phyloP scores from a whole-genome alignment of 2,797 vertebrate species.

The Petrocephalus sullivani region DNA sequence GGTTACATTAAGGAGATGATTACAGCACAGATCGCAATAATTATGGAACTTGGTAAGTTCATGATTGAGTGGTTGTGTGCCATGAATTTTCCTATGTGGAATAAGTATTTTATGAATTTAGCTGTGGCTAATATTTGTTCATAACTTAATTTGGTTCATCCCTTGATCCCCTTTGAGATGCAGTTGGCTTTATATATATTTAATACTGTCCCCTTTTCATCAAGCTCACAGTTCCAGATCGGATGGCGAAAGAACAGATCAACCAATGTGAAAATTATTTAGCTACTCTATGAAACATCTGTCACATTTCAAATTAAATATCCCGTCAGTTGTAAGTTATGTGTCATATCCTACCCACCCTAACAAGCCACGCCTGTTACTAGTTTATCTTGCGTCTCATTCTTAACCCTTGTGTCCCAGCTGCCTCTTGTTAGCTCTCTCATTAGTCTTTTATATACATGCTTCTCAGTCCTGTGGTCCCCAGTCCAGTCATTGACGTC shows the following conservation, averaged over 20 bases:
- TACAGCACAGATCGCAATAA: neutral
- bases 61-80: neutral
- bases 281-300: neutral
- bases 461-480: too few species aligned
- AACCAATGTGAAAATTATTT: neutral
- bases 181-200: constrained; percentile 1
- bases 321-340: neutral
- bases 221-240: neutral
- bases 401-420: too few species aligned
- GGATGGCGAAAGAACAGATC: neutral
- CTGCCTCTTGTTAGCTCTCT: too few species aligned
- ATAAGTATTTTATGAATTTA: constrained; percentile 1
- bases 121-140: neutral
- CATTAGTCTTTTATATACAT: too few species aligned
- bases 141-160: neutral
- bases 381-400: too few species aligned
- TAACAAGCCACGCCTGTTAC: too few species aligned
- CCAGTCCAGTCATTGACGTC: too few species aligned
- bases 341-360: too few species aligned
- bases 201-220: neutral
- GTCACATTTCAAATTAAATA: neutral
- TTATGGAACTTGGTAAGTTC: neutral
- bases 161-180: neutral
- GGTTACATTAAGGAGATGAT: neutral
- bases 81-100: neutral